Evolutionary conservation across 1,140 invertebrate genomes (phyloP).

Genomic region (Pachyrhynchus sulphureomaculatus): DNA sequence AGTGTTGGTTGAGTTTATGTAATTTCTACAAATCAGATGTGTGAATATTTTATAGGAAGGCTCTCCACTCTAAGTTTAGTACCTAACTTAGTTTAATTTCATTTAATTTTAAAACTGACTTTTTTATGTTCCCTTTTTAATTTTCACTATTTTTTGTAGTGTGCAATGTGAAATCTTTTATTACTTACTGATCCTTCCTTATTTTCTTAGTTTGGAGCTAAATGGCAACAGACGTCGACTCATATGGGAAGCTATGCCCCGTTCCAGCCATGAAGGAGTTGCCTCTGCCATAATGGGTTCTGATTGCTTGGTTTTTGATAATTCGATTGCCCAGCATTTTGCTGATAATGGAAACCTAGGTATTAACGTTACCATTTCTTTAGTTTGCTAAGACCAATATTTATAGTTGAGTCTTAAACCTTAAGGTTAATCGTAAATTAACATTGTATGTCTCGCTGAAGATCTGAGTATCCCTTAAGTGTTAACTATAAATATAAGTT

Average conservation of each 20-base stretch:
- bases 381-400: constrained; percentile 61
- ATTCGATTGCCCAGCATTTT: constrained; percentile 96
- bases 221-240: constrained; percentile 91
- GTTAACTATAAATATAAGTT: no score
- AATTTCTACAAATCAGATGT: no score
- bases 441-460: background rate
- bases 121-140: no score
- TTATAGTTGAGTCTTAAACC: no score
- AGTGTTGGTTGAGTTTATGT: no score
- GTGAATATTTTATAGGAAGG: no score
- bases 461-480: background rate
- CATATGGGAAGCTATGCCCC: constrained; percentile 98
- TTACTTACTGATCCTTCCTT: no score
- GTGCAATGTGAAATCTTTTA: no score
- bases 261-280: constrained; percentile 98
- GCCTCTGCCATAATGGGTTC: constrained; percentile 97
- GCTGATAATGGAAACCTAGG: constrained; percentile 99
- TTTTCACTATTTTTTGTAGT: no score
- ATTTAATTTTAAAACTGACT: no score
- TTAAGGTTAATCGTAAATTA: background rate
- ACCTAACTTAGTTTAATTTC: no score
- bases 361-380: constrained; percentile 98
- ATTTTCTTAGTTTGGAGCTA: constrained; percentile 76
- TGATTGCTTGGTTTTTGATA: constrained; percentile 98
- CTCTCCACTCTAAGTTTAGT: no score